These are phyloP conservation scores for Eulemur albifrons DNA, from an alignment of 2,797 vertebrate species.

Conservation along the genomic window DNA sequence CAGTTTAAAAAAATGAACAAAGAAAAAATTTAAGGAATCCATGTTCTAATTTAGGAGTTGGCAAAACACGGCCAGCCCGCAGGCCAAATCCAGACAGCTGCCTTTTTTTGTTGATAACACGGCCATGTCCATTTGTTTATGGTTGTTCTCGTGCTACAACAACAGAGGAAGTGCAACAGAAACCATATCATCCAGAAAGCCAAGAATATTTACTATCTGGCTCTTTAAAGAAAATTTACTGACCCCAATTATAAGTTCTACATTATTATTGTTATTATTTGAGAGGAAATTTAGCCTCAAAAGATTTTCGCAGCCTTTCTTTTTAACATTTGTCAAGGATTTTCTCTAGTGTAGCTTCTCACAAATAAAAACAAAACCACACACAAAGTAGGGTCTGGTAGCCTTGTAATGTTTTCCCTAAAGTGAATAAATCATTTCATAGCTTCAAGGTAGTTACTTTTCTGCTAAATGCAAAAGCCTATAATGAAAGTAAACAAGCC, in stretches of 20 bases:
- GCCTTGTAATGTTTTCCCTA: not conserved
- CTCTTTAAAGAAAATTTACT: not conserved
- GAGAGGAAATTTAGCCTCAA: slow-evolving; percentile 8
- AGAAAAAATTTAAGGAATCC: not conserved
- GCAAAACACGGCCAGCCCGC: not conserved
- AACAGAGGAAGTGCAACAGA: not conserved
- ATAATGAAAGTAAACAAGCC: slow-evolving; percentile 32
- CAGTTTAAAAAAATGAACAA: not conserved
- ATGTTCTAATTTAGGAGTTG: not conserved
- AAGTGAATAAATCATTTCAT: slow-evolving; percentile 23
- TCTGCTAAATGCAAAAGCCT: not conserved
- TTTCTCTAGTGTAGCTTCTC: not conserved
- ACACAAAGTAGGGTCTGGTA: not conserved
- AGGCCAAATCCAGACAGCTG: not conserved
- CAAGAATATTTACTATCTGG: not conserved
- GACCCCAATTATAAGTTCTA: not conserved
- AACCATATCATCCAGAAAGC: not conserved
- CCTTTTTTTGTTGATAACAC: not conserved
- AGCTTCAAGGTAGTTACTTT: slow-evolving; percentile 1
- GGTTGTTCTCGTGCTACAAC: not conserved
- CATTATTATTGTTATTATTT: not conserved
- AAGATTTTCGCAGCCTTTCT: slow-evolving; percentile 4
- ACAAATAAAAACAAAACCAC: slow-evolving; percentile 40
- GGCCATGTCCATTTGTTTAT: not conserved
- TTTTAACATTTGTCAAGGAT: slow-evolving; percentile 15